Conservation (phyloP, 2,113 vertebrate species). For the Megaceryle maxima region DNA sequence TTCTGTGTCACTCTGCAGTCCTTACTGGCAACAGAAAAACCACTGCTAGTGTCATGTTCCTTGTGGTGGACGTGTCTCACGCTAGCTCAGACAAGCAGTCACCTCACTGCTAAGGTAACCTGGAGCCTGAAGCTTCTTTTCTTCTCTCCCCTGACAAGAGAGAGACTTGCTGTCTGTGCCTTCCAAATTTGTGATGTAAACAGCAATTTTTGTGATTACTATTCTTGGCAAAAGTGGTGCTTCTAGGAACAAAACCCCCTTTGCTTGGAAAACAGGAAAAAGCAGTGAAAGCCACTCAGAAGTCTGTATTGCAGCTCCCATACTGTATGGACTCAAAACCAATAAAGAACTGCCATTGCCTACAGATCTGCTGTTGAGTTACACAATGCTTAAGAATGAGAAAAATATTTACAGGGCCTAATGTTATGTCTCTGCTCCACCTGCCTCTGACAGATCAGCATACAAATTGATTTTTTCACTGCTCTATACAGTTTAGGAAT, state of each 20-base stretch:
- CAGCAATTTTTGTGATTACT: conserved; percentile 58
- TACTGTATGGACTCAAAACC: conserved; percentile 3
- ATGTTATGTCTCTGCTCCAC: background rate
- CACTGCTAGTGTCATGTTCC: background rate
- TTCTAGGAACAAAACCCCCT: conserved; percentile 39
- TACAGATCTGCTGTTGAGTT: background rate
- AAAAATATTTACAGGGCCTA: background rate
- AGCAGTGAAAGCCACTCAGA: background rate
- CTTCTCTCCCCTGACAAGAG: background rate
- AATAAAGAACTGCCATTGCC: background rate
- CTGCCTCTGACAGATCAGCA: background rate
- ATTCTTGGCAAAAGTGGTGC: conserved; percentile 64
- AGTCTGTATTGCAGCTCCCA: background rate
- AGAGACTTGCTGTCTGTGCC: conserved; percentile 47
- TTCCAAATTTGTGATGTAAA: conserved; percentile 45
- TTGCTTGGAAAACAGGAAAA: conserved; percentile 60
- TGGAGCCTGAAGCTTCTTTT: background rate
- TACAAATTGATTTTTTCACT: background rate
- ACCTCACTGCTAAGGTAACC: background rate
- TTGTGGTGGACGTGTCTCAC: conserved; percentile 25
- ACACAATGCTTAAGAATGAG: background rate
- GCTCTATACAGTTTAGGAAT: background rate
- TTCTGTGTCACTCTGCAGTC: background rate
- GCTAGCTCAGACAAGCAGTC: background rate
- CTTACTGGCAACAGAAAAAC: conserved; percentile 55